Evolutionary conservation across 2,797 vertebrate species (phyloP).

Genomic region (Pangasius mekongensis): DNA sequence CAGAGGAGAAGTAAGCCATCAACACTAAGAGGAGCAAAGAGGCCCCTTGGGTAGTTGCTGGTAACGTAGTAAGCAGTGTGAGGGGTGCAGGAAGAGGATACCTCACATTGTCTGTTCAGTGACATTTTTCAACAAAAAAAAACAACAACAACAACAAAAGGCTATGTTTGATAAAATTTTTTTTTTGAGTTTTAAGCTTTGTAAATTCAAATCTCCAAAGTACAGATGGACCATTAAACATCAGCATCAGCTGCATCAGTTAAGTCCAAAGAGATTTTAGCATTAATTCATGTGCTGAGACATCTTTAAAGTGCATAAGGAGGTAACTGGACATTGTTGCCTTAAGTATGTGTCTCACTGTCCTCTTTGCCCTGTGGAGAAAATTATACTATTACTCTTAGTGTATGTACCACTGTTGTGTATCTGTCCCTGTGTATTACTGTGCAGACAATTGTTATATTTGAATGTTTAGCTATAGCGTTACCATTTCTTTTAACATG

Average conservation of each 20-base stretch:
- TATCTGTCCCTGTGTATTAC: not conserved
- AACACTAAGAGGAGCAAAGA: constrained; percentile 65
- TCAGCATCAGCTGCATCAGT: constrained; percentile 59
- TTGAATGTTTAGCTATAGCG: not conserved
- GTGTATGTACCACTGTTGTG: not conserved
- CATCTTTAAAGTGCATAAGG: constrained; percentile 41
- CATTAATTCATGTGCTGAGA: constrained; percentile 67
- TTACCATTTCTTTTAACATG: not conserved
- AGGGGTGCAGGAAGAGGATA: constrained; percentile 35
- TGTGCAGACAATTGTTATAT: not conserved
- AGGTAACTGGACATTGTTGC: constrained; percentile 81
- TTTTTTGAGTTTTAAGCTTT: constrained; percentile 3
- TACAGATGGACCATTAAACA: constrained; percentile 23
- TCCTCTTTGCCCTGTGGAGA: constrained; percentile 40
- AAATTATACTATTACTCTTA: not conserved
- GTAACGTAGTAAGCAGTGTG: constrained; percentile 19
- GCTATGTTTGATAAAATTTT: not conserved
- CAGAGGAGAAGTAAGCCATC: constrained; percentile 70
- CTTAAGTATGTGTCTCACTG: constrained; percentile 81
- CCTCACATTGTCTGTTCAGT: constrained; percentile 27
- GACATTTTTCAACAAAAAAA: not conserved
- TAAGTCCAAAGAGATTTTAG: constrained; percentile 8
- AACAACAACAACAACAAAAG: not conserved
- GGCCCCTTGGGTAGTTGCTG: constrained; percentile 57
- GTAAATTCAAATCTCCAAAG: constrained; percentile 9